phyloP scores from a whole-genome alignment of 2,113 vertebrate species.

The Cryptoleucopteryx plumbea region DNA sequence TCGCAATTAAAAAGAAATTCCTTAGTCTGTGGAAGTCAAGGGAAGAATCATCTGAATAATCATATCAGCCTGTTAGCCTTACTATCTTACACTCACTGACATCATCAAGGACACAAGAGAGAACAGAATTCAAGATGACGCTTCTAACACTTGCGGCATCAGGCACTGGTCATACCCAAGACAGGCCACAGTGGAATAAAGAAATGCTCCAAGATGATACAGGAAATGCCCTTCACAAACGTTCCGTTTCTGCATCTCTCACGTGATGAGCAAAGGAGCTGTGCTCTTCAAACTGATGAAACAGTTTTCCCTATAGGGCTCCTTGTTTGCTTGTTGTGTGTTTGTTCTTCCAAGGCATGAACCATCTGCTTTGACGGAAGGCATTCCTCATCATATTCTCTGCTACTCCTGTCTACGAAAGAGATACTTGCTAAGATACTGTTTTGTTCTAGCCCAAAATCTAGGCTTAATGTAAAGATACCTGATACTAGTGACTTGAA shows the following conservation, averaged over 20 bases:
- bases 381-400: neutral
- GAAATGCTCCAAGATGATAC: neutral
- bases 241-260: neutral
- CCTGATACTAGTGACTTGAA: neutral
- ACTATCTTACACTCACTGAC: neutral
- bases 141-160: neutral
- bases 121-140: neutral
- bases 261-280: accelerated
- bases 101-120: neutral
- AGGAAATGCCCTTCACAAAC: neutral
- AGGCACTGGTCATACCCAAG: neutral
- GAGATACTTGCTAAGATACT: neutral
- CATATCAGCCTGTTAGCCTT: neutral
- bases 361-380: neutral
- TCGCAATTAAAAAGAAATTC: neutral
- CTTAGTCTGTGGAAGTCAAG: neutral
- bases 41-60: neutral
- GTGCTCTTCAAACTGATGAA: neutral
- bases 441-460: neutral
- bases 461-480: neutral
- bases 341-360: neutral
- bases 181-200: neutral
- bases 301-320: neutral
- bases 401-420: neutral
- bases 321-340: neutral